Evolutionary conservation across 2,888 invertebrate species (phyloP).

Genomic region (Meteorus cinctellus): DNA sequence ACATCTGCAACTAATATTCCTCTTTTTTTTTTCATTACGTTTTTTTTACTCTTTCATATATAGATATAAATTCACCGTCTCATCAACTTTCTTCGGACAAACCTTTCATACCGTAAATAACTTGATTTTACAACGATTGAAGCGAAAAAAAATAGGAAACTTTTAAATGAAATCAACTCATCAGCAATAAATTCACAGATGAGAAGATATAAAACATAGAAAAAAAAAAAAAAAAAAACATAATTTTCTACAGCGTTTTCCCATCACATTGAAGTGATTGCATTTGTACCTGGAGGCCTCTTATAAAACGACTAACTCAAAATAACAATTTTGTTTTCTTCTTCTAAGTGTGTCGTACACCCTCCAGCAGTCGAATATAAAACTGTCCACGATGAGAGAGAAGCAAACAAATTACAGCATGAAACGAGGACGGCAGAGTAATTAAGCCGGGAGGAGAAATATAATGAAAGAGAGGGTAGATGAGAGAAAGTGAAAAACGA

Average conservation of each 20-base stretch:
- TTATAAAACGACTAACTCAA: neutral
- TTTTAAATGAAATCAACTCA: neutral
- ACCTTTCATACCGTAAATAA: neutral
- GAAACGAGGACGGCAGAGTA: constrained; percentile 29
- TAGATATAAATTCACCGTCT: too few relatives aligned
- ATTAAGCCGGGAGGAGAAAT: constrained; percentile 22
- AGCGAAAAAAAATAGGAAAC: neutral
- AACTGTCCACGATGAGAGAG: constrained; percentile 12
- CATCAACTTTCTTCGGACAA: neutral
- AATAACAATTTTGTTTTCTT: constrained; percentile 4
- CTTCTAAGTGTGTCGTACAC: neutral
- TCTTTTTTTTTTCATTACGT: constrained; percentile 9
- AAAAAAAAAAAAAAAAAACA: neutral
- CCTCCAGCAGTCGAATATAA: constrained; percentile 13
- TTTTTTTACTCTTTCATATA: neutral
- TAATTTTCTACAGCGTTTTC: neutral
- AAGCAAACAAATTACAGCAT: constrained; percentile 26
- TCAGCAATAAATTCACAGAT: neutral
- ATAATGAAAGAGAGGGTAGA: neutral
- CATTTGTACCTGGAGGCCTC: neutral
- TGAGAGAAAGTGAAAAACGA: neutral
- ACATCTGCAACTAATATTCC: constrained; percentile 16
- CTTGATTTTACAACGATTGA: neutral
- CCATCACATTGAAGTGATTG: neutral
- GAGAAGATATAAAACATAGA: neutral